Conservation (phyloP, 2,797 vertebrate species). For the Philypnodon macrostomus region DNA sequence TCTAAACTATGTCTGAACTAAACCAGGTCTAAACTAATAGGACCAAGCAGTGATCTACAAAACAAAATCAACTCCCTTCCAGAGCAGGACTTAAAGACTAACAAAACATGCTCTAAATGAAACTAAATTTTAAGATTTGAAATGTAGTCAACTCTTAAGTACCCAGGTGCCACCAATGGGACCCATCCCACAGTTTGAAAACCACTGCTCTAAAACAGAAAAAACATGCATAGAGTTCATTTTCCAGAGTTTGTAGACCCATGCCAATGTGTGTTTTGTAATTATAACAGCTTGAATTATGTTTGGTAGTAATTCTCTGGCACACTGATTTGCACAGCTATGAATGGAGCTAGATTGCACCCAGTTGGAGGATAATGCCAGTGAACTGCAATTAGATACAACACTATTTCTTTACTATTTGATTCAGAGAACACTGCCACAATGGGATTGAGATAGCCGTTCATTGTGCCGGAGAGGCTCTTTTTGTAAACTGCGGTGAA, state of each 20-base stretch:
- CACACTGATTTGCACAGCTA: constrained; percentile 62
- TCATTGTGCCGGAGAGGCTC: constrained; percentile 70
- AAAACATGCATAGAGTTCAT: constrained; percentile 41
- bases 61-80: too few species aligned
- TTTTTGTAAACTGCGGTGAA: constrained; percentile 67
- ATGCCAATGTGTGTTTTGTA: constrained; percentile 63
- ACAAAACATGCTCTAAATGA: too few species aligned
- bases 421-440: constrained; percentile 67
- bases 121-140: too few species aligned
- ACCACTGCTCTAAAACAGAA: constrained; percentile 30
- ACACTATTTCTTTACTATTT: constrained; percentile 69
- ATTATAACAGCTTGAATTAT: constrained; percentile 71
- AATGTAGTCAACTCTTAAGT: too few species aligned
- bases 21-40: too few species aligned
- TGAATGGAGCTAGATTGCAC: constrained; percentile 77
- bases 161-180: too few species aligned
- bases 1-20: too few species aligned
- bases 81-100: too few species aligned
- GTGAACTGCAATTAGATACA: constrained; percentile 74
- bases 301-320: constrained; percentile 62
- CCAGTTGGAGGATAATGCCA: constrained; percentile 57
- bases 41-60: too few species aligned
- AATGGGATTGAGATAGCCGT: constrained; percentile 72
- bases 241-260: constrained; percentile 44
- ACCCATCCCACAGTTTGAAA: not conserved